Evolutionary conservation across 2,888 invertebrate species (phyloP), one percentile per base, ranked within the genome.

Genomic region (Napeogenes inachia): DNA sequence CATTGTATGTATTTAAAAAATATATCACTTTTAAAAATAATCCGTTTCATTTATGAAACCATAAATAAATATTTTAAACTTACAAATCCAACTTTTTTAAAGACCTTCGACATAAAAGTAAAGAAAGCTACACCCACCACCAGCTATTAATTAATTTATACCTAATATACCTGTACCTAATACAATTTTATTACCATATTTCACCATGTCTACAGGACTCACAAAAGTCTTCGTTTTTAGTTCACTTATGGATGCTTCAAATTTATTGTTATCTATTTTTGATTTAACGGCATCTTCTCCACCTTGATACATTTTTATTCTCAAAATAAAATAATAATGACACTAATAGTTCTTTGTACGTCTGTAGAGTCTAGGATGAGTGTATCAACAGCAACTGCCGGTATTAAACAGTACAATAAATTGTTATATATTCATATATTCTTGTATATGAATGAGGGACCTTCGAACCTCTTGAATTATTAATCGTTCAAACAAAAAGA

Each of bases 181-280:
- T 0, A 50, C 13, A 45, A 13, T 57, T 63, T 61, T 78, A 82
- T 82, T 68, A 89, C 89, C 84, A 76, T 81, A 87, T 60, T 78
- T 84, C 54, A 84, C 79, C 47, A 87, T 80, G 59, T 89, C 87
- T 56, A 81, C 78, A 0, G 76, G 82, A 3, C 87, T 78, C 12
- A 87, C 81, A 68, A 87, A 88, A 0, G 80, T 78, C 56, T 85
- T 89, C 72, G 84, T 85, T 68, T 87, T 87, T 65, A 89, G 64
- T 72, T 89, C 89, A 81, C 84, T 86, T 42, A 89, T 87, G 0
- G 89, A 85, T 2, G 83, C 78, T 66, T 88, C 87, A 59, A 90
- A 89, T 67, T 83, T 87, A 50, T 82, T 88, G 69, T 83, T 88
- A 65, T 85, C 85, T 53, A 73, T 65, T 61, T 70, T 72, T 2